These are phyloP conservation scores for Therioaphis trifolii DNA, from an alignment of 2,888 invertebrate genomes.

Conservation along the genomic window DNA sequence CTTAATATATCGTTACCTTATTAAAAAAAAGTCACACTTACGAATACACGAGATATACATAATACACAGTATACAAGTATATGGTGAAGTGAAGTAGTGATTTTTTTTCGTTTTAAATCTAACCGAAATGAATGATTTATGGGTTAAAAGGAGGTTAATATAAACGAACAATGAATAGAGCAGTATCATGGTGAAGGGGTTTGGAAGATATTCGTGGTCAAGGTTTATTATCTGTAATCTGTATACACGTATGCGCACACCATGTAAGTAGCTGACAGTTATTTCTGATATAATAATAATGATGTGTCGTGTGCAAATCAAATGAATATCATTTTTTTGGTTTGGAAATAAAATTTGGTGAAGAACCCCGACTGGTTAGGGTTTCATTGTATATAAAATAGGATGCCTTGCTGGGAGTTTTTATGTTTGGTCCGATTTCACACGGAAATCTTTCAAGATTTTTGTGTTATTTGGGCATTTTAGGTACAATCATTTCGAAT, in stretches of 20 bases:
- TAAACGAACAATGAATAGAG: conserved; percentile 35
- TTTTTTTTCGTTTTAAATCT: conserved; percentile 4
- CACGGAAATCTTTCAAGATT: not conserved
- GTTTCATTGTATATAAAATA: not conserved
- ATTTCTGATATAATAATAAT: conserved; percentile 9
- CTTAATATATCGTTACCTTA: not conserved
- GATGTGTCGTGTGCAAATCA: conserved; percentile 12
- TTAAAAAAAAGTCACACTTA: not conserved
- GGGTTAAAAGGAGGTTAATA: conserved; percentile 34
- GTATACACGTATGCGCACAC: not conserved
- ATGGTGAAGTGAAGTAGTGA: not conserved
- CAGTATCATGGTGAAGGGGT: conserved; percentile 47
- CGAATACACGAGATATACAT: not conserved
- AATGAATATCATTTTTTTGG: conserved; percentile 11
- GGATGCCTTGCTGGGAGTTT: not conserved
- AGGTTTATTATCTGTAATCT: conserved; percentile 39
- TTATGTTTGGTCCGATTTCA: not conserved
- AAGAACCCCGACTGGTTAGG: not conserved
- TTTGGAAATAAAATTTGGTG: conserved; percentile 8
- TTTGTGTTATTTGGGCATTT: not conserved
- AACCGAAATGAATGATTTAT: conserved; percentile 40
- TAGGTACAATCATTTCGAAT: not conserved
- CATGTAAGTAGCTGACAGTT: not conserved
- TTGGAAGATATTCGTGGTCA: conserved; percentile 40
- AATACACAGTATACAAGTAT: not conserved